Evolutionary conservation across 37 sponge, comb jelly and placozoan species (phyloP), one percentile per base, ranked within the genome.

Genomic region (Spongilla lacustris): DNA sequence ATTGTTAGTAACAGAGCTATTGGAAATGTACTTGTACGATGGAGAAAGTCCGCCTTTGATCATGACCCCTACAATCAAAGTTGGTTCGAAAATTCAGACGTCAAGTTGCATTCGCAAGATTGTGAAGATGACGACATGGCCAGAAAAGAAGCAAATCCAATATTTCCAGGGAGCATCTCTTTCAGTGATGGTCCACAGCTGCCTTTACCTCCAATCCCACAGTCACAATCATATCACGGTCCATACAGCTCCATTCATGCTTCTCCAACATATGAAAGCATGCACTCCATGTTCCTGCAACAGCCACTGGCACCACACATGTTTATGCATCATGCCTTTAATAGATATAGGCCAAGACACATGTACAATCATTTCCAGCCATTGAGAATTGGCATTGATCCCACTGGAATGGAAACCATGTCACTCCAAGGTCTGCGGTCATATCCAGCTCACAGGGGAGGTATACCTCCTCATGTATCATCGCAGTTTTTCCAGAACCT

Each of bases 21-120:
- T 2, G 88, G 88, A 2, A 70, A 46, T 5, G 81, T 71, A 4
- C 31, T 50, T 38, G 82, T 87, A 0, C 81, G 82, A 80, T 87
- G 58, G 58, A 58, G 58, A 14, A 58, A 10, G 58, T 17, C 58
- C 12, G 58, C 58, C 1, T 17, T 1, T 14, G 19, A 58, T 1
- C 58, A 8, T 14, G 19, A 58, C 14, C 58, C 58, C 11, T 58
- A 58, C 58, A 58, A 58, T 1, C 19, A 58, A 17, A 58, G 21
- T 14, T 58, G 58, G 58, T 58, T 58, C 21, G 19, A 58, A 17
- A 17, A 14, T 14, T 6, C 58, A 58, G 11, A 58, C 11, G 58
- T 58, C 58, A 14, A 1, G 19, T 17, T 58, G 0, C 58, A 58
- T 58, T 19, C 14, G 14, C 19, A 58, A 58, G 58, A 58, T 58